Conservation (phyloP, 2,113 vertebrate species). For the Tenebrosternarchus preto region DNA sequence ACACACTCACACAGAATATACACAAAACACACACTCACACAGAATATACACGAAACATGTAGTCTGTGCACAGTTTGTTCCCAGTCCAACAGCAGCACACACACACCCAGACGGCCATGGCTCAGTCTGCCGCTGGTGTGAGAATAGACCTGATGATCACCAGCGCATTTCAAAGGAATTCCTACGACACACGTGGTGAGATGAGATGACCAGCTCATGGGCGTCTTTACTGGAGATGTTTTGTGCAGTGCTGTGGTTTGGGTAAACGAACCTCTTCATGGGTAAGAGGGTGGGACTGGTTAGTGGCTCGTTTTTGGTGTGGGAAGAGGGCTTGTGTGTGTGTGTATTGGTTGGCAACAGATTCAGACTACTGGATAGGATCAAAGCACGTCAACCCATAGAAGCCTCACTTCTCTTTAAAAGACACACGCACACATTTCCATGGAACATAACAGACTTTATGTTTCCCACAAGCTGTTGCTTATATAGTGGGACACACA, state of each 20-base stretch:
- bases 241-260: conserved; percentile 38
- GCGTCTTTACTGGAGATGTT: conserved; percentile 29
- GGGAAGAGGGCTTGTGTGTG: conserved; percentile 45
- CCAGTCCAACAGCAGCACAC: conserved; percentile 2
- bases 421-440: conserved; percentile 35
- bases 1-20: too few relatives aligned
- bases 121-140: background rate
- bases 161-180: too few relatives aligned
- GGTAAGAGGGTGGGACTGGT: conserved; percentile 10
- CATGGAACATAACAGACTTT: conserved; percentile 8
- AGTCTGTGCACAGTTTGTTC: too few relatives aligned
- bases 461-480: conserved; percentile 39
- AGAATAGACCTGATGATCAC: background rate
- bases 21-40: too few relatives aligned
- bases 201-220: conserved; percentile 35
- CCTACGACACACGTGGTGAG: too few relatives aligned
- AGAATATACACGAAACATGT: too few relatives aligned
- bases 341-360: conserved; percentile 36
- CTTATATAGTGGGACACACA: background rate
- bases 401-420: conserved; percentile 42
- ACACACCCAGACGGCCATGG: too few relatives aligned
- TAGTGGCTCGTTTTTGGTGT: conserved; percentile 43
- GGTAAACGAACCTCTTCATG: too few relatives aligned
- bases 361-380: conserved; percentile 54
- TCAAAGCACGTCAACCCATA: conserved; percentile 45